phyloP scores from a whole-genome alignment of 2,113 vertebrate genomes.

The Corythaixoides concolor region DNA sequence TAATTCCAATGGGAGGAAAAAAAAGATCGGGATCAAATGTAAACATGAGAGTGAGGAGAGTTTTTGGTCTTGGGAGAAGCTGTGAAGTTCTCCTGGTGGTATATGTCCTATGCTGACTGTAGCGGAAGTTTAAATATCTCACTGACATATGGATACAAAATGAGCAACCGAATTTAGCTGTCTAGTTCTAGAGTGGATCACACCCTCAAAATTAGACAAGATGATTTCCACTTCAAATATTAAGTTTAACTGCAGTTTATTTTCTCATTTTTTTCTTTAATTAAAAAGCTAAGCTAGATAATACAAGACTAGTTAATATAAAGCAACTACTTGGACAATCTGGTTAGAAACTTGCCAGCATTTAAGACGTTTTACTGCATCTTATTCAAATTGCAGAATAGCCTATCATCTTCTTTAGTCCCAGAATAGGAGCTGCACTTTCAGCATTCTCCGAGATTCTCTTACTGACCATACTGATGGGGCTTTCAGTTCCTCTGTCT shows the following conservation, averaged over 20 bases:
- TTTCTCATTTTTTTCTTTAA: background rate
- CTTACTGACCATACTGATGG: background rate
- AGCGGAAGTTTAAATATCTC: background rate
- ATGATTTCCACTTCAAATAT: background rate
- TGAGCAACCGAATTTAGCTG: background rate
- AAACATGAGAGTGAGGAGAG: background rate
- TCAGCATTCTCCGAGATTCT: background rate
- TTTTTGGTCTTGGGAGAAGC: background rate
- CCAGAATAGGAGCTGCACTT: background rate
- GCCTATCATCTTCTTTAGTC: background rate
- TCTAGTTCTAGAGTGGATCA: background rate
- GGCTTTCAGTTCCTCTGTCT: background rate
- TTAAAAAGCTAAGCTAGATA: background rate
- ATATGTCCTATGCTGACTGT: background rate
- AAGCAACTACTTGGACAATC: background rate
- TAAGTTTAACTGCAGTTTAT: background rate
- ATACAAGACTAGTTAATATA: background rate
- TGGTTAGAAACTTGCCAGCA: background rate
- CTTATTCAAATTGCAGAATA: background rate
- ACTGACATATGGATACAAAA: background rate
- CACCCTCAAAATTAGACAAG: background rate
- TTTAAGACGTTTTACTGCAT: background rate
- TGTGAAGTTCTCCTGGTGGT: background rate
- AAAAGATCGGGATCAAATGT: background rate
- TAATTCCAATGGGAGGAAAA: background rate